phyloP scores from a whole-genome alignment of 2,797 vertebrate species.

The Microctenopoma lineatum region DNA sequence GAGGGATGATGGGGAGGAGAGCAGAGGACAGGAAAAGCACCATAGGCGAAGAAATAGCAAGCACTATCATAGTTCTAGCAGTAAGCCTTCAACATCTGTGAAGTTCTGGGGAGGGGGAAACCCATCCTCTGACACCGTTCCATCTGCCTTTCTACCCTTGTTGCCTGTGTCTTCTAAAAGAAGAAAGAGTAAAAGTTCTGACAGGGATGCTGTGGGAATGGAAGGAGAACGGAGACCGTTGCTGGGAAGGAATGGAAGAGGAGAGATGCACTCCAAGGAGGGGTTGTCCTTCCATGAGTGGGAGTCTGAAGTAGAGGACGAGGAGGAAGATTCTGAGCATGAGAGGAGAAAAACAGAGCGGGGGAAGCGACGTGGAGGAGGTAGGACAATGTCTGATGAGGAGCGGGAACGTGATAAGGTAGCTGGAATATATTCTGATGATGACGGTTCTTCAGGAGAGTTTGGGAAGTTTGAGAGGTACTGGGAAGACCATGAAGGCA shows the following conservation, averaged over 20 bases:
- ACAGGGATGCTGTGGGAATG: slow-evolving; percentile 74
- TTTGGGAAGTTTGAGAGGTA: slow-evolving; percentile 87
- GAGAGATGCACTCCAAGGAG: slow-evolving; percentile 78
- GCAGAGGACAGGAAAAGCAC: slow-evolving; percentile 74
- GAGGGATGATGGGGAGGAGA: slow-evolving; percentile 74
- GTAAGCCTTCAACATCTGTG: slow-evolving; percentile 81
- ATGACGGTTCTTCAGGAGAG: slow-evolving; percentile 84
- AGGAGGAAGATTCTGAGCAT: slow-evolving; percentile 79
- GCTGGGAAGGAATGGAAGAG: slow-evolving; percentile 73
- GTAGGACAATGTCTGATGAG: slow-evolving; percentile 78
- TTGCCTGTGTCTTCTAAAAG: slow-evolving; percentile 82
- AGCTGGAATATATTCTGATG: slow-evolving; percentile 78
- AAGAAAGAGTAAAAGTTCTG: slow-evolving; percentile 81
- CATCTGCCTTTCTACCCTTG: slow-evolving; percentile 82
- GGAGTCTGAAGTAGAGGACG: slow-evolving; percentile 80
- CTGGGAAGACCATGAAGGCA: slow-evolving; percentile 85
- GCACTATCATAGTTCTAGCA: slow-evolving; percentile 70
- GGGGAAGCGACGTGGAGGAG: slow-evolving; percentile 68
- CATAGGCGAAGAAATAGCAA: slow-evolving; percentile 79
- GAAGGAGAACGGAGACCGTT: slow-evolving; percentile 83
- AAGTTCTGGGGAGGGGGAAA: slow-evolving; percentile 84
- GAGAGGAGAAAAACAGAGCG: slow-evolving; percentile 76
- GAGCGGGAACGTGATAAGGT: slow-evolving; percentile 81
- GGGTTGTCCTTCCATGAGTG: slow-evolving; percentile 83
- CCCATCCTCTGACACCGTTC: slow-evolving; percentile 73